A percentile compares a stretch with the other conserved stretches of the same genome.
These are phyloP conservation scores for Ammodytes marinus DNA, from an alignment of 2,113 vertebrate genomes.

Conservation along the genomic window DNA sequence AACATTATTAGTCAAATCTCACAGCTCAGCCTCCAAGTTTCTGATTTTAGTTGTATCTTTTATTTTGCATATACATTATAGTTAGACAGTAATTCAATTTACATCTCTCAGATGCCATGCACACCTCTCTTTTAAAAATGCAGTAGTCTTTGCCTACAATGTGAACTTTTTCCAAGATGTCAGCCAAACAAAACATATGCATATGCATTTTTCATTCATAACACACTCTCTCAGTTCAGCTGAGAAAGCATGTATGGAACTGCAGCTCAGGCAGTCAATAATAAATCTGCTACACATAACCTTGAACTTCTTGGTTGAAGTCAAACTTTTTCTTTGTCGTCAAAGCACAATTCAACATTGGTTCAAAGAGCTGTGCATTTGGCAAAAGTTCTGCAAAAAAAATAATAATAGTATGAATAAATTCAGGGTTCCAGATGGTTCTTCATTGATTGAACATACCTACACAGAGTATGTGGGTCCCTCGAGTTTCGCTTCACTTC, in stretches of 20 bases:
- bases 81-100: too few relatives aligned
- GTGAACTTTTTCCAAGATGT: constrained; percentile 5
- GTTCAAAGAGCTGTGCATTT: constrained; percentile 22
- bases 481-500: constrained; percentile 1
- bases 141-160: neutral
- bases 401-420: neutral
- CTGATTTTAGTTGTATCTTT: constrained; percentile 38
- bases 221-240: neutral
- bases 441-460: constrained; percentile 35
- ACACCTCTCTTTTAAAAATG: neutral
- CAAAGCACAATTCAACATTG: constrained; percentile 13
- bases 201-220: constrained; percentile 16
- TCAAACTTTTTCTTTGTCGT: constrained; percentile 12
- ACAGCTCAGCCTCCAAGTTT: neutral
- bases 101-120: neutral
- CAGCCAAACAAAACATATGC: constrained; percentile 9
- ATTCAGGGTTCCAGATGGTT: constrained; percentile 4
- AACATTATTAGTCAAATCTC: constrained; percentile 5
- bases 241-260: neutral
- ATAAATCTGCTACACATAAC: constrained; percentile 25
- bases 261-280: neutral
- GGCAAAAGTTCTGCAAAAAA: constrained; percentile 21
- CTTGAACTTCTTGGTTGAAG: constrained; percentile 10
- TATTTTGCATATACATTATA: neutral
- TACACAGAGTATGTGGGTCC: constrained; percentile 5